Conservation (phyloP, 2,113 vertebrate species). For the Sylvia atricapilla region DNA sequence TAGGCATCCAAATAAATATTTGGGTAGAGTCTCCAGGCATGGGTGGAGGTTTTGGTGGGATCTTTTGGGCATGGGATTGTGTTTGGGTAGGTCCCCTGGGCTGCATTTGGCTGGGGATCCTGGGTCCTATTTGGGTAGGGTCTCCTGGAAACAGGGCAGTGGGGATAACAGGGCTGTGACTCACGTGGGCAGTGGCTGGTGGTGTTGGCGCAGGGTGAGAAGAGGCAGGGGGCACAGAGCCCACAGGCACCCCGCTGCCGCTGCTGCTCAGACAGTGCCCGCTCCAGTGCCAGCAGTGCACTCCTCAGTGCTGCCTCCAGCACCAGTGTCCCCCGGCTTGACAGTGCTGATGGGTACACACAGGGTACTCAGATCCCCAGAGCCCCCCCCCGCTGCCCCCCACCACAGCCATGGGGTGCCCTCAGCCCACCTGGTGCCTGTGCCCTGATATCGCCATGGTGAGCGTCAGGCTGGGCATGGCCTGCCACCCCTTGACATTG, state of each 20-base stretch:
- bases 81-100: neutral
- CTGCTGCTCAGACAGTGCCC: conserved; percentile 70
- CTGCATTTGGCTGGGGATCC: neutral
- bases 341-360: conserved; percentile 71
- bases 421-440: rapidly evolving
- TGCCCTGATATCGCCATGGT: rapidly evolving
- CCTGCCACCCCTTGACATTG: neutral
- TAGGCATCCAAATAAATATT: neutral
- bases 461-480: neutral
- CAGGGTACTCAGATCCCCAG: neutral
- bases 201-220: conserved; percentile 80
- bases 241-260: conserved; percentile 66
- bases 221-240: conserved; percentile 81
- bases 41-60: neutral
- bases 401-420: rapidly evolving
- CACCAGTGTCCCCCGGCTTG: conserved; percentile 83
- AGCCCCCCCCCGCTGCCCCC: neutral
- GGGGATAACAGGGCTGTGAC: rapidly evolving
- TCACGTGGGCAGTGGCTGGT: conserved; percentile 71
- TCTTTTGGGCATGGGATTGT: neutral
- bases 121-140: neutral
- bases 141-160: neutral
- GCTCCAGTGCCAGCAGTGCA: conserved; percentile 79
- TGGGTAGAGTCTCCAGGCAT: neutral
- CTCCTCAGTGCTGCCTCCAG: conserved; percentile 82